Conservation (phyloP, 2,797 vertebrate species). For the Rachycentron canadum region DNA sequence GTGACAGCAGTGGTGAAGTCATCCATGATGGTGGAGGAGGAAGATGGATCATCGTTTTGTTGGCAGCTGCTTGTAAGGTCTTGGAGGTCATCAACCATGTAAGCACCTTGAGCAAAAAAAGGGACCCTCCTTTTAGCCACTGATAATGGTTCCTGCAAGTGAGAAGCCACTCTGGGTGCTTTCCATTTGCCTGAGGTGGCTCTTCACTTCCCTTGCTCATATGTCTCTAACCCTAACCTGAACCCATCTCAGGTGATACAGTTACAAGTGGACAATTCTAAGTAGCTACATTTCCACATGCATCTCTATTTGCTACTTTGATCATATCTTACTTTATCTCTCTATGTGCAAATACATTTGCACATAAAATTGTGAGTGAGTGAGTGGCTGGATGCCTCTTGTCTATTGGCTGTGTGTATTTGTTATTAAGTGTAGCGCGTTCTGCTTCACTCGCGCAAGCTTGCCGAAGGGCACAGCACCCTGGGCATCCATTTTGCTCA, state of each 20-base stretch:
- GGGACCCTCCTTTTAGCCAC: not conserved
- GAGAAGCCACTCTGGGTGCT: not conserved
- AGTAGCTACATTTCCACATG: no score
- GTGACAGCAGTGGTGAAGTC: not conserved
- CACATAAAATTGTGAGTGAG: no score
- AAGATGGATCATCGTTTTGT: conserved; percentile 4
- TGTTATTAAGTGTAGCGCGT: no score
- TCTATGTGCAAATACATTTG: no score
- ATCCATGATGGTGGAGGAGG: not conserved
- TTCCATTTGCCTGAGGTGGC: not conserved
- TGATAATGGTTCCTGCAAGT: not conserved
- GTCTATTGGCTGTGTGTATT: no score
- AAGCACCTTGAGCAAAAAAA: not conserved
- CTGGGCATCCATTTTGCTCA: no score
- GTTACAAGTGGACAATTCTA: no score
- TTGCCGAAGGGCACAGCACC: no score
- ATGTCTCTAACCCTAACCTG: not conserved
- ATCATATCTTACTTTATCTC: no score
- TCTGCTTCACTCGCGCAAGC: no score
- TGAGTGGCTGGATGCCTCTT: no score
- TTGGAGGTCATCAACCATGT: not conserved
- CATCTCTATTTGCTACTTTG: no score
- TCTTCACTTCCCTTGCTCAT: not conserved
- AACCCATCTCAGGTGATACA: not conserved
- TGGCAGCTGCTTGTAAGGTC: conserved; percentile 5